These are phyloP conservation scores for Philotrypesis tridentata DNA, from an alignment of 1,140 invertebrate genomes.

Conservation along the genomic window DNA sequence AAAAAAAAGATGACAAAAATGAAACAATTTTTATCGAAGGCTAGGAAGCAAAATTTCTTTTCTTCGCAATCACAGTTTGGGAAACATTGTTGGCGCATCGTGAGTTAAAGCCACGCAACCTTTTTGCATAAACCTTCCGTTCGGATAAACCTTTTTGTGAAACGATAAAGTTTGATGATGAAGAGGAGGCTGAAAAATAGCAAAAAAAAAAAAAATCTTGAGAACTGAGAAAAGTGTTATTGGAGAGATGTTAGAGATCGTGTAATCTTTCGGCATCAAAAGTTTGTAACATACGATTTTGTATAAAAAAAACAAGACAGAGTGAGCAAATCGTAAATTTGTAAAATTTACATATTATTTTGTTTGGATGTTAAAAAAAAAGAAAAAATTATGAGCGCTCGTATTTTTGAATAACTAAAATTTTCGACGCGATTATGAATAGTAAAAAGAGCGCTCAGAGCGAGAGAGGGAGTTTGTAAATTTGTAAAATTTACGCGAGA, in stretches of 20 bases:
- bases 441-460: slow-evolving; percentile 11
- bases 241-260: slow-evolving; percentile 13
- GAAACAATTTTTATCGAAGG: background rate
- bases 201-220: slow-evolving; percentile 20
- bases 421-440: slow-evolving; percentile 2
- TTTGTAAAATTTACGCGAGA: slow-evolving; percentile 43
- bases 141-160: slow-evolving; percentile 35
- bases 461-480: slow-evolving; percentile 36
- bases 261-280: background rate
- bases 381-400: slow-evolving; percentile 12
- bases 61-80: slow-evolving; percentile 49
- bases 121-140: slow-evolving; percentile 46
- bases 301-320: slow-evolving; percentile 26
- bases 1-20: slow-evolving; percentile 9
- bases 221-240: slow-evolving; percentile 48
- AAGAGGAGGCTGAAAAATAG: slow-evolving; percentile 13
- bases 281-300: slow-evolving; percentile 26
- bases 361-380: slow-evolving; percentile 6
- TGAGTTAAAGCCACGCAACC: slow-evolving; percentile 32
- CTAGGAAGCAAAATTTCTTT: slow-evolving; percentile 19
- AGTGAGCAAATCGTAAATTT: slow-evolving; percentile 34
- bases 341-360: slow-evolving; percentile 43
- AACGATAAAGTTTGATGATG: slow-evolving; percentile 29
- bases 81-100: slow-evolving; percentile 41
- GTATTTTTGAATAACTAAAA: slow-evolving; percentile 39